phyloP scores from a whole-genome alignment of 2,113 vertebrate genomes.

The Chionis minor region DNA sequence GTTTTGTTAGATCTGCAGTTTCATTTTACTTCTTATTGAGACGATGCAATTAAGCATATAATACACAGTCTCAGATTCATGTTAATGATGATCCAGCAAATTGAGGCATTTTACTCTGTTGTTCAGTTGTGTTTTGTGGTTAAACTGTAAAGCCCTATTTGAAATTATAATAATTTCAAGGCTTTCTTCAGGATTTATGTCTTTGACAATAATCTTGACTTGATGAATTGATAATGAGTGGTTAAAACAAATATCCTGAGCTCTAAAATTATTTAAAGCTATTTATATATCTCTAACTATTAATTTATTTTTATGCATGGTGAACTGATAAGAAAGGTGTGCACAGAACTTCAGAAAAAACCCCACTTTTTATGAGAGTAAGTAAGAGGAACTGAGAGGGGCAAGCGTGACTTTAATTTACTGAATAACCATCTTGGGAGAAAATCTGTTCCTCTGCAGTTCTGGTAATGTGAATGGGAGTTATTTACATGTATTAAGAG shows the following conservation, averaged over 20 bases:
- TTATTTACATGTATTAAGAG: constrained; percentile 47
- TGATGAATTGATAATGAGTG: constrained; percentile 7
- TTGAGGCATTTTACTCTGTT: background rate
- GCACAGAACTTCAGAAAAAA: background rate
- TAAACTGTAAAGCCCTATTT: background rate
- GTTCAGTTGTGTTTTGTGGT: background rate
- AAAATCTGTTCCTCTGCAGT: constrained; percentile 6
- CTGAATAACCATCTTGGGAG: constrained; percentile 4
- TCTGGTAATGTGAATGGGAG: background rate
- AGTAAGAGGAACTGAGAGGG: background rate
- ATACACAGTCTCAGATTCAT: background rate
- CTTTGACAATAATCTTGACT: background rate
- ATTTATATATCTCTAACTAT: background rate
- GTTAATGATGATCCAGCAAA: background rate
- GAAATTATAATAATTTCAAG: background rate
- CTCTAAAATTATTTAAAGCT: background rate
- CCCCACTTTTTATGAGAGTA: background rate
- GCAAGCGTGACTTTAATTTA: background rate
- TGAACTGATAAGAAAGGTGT: background rate
- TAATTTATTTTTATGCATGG: background rate
- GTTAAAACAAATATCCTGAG: background rate
- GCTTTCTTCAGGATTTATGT: constrained; percentile 2
- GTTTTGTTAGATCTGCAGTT: background rate
- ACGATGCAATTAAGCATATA: background rate
- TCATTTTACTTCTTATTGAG: background rate